Conservation (phyloP, 2,113 vertebrate genomes). For the Hystrix brachyura region DNA sequence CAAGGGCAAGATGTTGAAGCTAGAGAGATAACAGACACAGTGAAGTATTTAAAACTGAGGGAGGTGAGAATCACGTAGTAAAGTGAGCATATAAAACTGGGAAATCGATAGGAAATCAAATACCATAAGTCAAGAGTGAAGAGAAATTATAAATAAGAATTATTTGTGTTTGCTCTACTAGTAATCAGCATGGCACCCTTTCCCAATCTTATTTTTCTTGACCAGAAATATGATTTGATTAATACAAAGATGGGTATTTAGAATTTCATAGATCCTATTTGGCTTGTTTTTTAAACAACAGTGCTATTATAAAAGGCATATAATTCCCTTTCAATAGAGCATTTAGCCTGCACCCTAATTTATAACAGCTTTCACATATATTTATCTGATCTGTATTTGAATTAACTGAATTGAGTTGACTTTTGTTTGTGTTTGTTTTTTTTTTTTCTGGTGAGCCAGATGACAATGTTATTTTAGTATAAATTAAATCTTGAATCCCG, state of each 20-base stretch:
- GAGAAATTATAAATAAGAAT: neutral
- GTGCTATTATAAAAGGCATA: neutral
- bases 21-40: neutral
- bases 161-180: neutral
- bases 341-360: neutral
- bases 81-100: neutral
- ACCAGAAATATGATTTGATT: neutral
- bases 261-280: neutral
- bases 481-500: neutral
- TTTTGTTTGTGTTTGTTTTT: too few relatives aligned
- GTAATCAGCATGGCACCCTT: neutral
- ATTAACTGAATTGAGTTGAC: neutral
- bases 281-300: neutral
- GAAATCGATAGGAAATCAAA: neutral
- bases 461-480: neutral
- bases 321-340: neutral
- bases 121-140: neutral
- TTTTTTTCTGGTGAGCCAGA: neutral
- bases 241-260: neutral
- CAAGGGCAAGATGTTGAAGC: neutral
- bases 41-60: neutral
- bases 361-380: neutral
- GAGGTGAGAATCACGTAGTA: neutral
- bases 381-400: neutral
- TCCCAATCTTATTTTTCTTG: neutral